Evolutionary conservation across 2,888 invertebrate species (phyloP).

Genomic region (Mythimna ferrago): DNA sequence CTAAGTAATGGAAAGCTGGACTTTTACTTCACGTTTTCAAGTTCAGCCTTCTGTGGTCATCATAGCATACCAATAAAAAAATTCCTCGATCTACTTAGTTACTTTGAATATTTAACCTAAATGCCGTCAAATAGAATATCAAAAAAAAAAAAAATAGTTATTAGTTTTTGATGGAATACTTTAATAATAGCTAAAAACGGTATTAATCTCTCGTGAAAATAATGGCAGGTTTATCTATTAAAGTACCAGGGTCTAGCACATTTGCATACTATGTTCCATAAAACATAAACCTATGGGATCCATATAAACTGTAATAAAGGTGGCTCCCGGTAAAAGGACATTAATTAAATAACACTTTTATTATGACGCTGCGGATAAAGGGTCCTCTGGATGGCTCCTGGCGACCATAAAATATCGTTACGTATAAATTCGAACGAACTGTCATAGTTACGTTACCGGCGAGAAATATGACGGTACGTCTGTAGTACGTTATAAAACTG

Average conservation of each 20-base stretch:
- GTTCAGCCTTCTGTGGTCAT: too few species aligned
- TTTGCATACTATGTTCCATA: constrained; percentile 30
- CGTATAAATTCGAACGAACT: constrained; percentile 46
- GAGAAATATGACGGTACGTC: constrained; percentile 48
- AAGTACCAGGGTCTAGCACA: constrained; percentile 12
- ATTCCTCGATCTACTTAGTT: neutral
- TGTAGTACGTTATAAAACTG: constrained; percentile 39
- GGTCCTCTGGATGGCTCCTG: constrained; percentile 9
- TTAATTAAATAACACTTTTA: constrained; percentile 52
- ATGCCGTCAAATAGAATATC: too few species aligned
- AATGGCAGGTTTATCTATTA: constrained; percentile 8
- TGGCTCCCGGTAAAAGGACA: constrained; percentile 10
- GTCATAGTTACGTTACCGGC: constrained; percentile 38
- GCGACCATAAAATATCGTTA: constrained; percentile 52
- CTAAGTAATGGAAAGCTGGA: neutral
- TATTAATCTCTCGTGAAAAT: neutral
- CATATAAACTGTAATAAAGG: constrained; percentile 39
- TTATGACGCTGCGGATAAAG: constrained; percentile 29
- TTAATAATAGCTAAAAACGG: neutral
- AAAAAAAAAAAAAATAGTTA: too few species aligned
- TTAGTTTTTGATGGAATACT: neutral
- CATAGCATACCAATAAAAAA: neutral
- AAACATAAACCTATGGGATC: constrained; percentile 38
- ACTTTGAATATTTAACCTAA: neutral
- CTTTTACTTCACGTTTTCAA: neutral